Percentiles rank a stretch among this genome's conserved stretches.
Evolutionary conservation across 64 coral and sea anemone genomes (phyloP).

Genomic region (Pachyseris speciosa): DNA sequence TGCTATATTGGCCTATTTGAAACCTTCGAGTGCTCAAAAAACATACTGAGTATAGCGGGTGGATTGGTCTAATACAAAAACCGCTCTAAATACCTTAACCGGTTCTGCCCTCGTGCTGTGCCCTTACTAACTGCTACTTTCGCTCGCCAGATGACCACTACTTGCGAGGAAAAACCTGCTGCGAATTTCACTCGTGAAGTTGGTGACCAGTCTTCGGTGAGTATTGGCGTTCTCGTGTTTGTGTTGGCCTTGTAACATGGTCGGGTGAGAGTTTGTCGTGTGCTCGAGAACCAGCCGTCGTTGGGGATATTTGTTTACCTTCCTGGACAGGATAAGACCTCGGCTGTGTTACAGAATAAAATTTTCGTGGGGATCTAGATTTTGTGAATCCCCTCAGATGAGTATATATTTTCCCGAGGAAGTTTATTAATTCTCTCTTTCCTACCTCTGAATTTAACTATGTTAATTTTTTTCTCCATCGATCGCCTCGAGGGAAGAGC

Average conservation of each 20-base stretch:
- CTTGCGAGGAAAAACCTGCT: conserved; percentile 47
- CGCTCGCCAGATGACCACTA: conserved; percentile 47
- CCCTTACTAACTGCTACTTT: not conserved
- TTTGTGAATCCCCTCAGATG: not conserved
- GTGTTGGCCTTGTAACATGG: conserved; percentile 4
- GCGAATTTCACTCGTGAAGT: conserved; percentile 58
- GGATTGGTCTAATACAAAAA: not conserved
- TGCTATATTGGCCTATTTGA: conserved; percentile 36
- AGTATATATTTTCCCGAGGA: not conserved
- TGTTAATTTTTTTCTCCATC: not conserved
- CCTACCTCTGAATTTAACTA: not conserved
- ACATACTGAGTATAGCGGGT: not conserved
- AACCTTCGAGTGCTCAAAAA: conserved; percentile 15
- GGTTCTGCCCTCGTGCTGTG: not conserved
- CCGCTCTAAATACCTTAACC: not conserved
- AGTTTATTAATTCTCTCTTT: not conserved
- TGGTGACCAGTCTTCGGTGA: conserved; percentile 40
- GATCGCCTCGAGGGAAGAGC: not conserved
- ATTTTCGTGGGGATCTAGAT: not conserved
- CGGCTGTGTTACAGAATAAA: not conserved
- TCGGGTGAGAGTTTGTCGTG: not conserved
- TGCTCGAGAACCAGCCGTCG: not conserved
- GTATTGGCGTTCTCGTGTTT: not conserved
- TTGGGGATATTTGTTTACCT: not conserved
- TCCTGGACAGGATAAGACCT: not conserved